Base-by-base conservation (phyloP, 1,140 invertebrate species). In the Asbolus verrucosus region DNA sequence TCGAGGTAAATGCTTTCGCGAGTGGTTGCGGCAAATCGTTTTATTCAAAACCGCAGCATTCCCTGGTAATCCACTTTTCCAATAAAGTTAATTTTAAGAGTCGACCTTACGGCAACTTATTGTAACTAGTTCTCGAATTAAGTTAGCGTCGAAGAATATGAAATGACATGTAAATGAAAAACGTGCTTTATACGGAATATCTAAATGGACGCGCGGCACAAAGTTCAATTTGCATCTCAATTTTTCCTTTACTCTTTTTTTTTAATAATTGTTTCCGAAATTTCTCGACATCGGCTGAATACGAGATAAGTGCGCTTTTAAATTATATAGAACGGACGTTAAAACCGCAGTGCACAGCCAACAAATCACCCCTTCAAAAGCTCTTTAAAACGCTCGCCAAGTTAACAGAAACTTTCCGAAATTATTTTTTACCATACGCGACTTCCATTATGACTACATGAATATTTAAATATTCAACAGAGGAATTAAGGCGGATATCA, bases 201-300 rank as follows among this genome's bases (percentile, higher is more conserved):
- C 46, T 6, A 46, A 46, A 46, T 46, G 41, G 41, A 46, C 21
- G 46, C n/a, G n/a, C 46, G 46, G 46, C 27, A 54, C 46, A 54
- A 54, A 54, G 46, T 21, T 54, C 46, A 54, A 54, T 54, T 54
- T 54, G 46, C 46, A 54, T 54, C 46, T 54, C 46, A 54, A 54
- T 54, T 54, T 54, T 54, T 54, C 46, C 18, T 14, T 24, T 54
- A 8, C 21, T n/a, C 6, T 9, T 16, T 54, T 54, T 54, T 54
- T 54, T 54, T 24, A 54, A 54, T 54, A 54, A 54, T 54, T 54
- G 46, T 54, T 54, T 54, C 46, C 46, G 46, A 54, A 54, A 27
- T 54, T 54, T 54, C 46, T 21, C 21, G 14, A 46, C 41, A 16
- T 19, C 15, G 41, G 19, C 46, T 19, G 46, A 54, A 54, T 54